Conservation (phyloP, 2,797 vertebrate species). For the Myiotriccus ornatus region DNA sequence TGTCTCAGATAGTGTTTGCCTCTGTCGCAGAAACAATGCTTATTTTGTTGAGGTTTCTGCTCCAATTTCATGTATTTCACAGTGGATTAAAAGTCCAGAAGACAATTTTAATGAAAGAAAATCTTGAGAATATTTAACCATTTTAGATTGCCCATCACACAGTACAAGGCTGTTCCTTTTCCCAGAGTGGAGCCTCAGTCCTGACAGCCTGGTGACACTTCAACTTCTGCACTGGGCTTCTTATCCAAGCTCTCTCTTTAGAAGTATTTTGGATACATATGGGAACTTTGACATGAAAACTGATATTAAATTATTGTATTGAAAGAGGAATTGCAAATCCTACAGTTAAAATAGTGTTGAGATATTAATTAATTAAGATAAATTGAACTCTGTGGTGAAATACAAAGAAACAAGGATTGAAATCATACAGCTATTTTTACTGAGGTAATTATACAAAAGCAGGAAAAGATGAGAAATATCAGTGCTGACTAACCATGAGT, state of each 20-base stretch:
- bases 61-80: neutral
- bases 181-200: neutral
- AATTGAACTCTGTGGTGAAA: neutral
- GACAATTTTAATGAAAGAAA: neutral
- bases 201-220: neutral
- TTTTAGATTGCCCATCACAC: neutral
- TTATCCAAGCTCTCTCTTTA: neutral
- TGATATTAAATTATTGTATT: neutral
- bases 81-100: neutral
- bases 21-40: neutral
- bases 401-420: neutral
- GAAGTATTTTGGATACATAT: neutral
- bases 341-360: neutral
- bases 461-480: neutral
- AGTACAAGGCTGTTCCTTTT: neutral
- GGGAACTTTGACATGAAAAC: neutral
- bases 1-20: neutral
- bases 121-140: neutral
- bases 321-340: neutral
- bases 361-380: neutral
- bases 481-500: constrained; percentile 28
- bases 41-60: neutral
- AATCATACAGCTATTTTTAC: neutral
- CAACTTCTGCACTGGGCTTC: neutral
- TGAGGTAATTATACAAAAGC: neutral